Base-by-base conservation (phyloP, 2,888 invertebrate genomes). In the Taenaris catops region DNA sequence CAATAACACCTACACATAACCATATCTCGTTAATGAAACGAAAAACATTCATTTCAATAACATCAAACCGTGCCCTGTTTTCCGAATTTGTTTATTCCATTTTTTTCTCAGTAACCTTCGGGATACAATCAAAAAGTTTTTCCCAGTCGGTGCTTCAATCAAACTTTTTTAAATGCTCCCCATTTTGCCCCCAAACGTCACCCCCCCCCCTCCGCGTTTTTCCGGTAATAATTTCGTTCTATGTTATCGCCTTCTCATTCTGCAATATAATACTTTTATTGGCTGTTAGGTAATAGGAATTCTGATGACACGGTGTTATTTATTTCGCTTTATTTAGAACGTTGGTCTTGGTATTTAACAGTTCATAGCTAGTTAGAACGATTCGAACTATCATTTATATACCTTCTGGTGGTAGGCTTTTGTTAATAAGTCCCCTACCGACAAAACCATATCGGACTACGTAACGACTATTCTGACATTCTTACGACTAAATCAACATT, bases 71-170 rank as follows among this genome's bases (percentile, higher is more conserved):
- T 26, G 31, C 41, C 40, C 48, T 44, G 43, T 50, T 45, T 46
- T 46, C 46, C 44, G 44, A 48, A 49, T 53, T 68, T 68, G 71
- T 72, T 69, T 72, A 70, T 68, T 52, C 51, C 51, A 57, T 72
- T 67, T 68, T 68, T 63, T 64, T 62, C 62, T 57, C 49, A 57
- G 51, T 23, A 69, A 63, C 70, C 71, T 80, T 78, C 65, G 63
- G 65, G 64, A 73, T 69, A 75, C 76, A 81, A 84, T 81, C 80
- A 76, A 75, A 80, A 83, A 67, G 71, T 73, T 67, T n/a, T 45
- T 40, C 29, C 43, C 51, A 46, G 53, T 51, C 54, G 47, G 32
- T 42, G 29, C 69, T 74, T 68, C 78, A 81, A 84, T 81, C 83
- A 80, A 84, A 83, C 80, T 83, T 84, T 79, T 74, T 72, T 71